Percentiles rank a stretch among this genome's conserved stretches.
Evolutionary conservation across 1,140 invertebrate genomes (phyloP).

Genomic region (Scaptodrosophila lebanonensis): DNA sequence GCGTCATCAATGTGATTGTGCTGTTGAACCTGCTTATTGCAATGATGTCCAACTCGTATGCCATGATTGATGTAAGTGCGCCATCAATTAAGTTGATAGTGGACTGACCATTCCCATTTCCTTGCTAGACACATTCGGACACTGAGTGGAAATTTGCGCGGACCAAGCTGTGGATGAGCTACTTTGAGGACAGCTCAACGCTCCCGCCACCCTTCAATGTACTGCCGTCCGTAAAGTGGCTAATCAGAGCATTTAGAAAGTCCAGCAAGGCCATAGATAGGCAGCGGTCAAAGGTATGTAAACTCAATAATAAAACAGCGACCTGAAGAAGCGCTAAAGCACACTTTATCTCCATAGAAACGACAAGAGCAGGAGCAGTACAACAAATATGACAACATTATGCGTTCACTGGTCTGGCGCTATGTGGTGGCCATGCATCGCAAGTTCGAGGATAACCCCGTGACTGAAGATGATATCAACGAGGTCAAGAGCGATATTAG

Average conservation of each 20-base stretch:
- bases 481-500: slow-evolving; percentile 94
- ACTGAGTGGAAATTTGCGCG: slow-evolving; percentile 95
- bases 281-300: slow-evolving; percentile 75
- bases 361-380: slow-evolving; percentile 81
- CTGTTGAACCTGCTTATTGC: slow-evolving; percentile 91
- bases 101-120: not conserved
- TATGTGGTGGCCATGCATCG: slow-evolving; percentile 89
- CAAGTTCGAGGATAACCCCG: slow-evolving; percentile 84
- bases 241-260: slow-evolving; percentile 78
- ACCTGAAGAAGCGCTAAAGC: not conserved
- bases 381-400: slow-evolving; percentile 86
- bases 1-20: slow-evolving; percentile 91
- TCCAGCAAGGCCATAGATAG: slow-evolving; percentile 71
- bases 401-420: slow-evolving; percentile 89
- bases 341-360: slow-evolving; percentile 31
- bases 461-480: slow-evolving; percentile 94
- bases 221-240: slow-evolving; percentile 83
- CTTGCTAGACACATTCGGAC: slow-evolving; percentile 83
- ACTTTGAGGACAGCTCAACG: slow-evolving; percentile 91
- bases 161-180: slow-evolving; percentile 92
- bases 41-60: slow-evolving; percentile 94
- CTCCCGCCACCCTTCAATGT: slow-evolving; percentile 92
- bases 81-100: slow-evolving; percentile 1
- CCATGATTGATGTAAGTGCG: slow-evolving; percentile 82
- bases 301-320: not conserved